Percentiles rank a stretch among this genome's conserved stretches.
These are phyloP conservation scores for Crambe crambe DNA, from an alignment of 37 sponge, comb jelly and placozoan genomes.

Conservation along the genomic window DNA sequence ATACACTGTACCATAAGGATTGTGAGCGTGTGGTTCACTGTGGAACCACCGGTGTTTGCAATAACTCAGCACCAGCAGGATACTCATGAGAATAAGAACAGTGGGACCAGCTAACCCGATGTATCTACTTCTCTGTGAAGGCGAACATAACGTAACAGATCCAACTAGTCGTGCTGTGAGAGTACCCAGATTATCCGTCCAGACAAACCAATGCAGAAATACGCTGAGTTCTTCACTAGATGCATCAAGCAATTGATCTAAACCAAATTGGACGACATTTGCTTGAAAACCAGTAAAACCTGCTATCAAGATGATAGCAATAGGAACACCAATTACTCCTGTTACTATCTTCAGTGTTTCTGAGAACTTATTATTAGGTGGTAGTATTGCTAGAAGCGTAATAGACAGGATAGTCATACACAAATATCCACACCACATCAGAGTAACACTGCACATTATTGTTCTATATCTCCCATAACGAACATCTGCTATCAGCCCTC, in stretches of 20 bases:
- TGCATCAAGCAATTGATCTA: constrained; percentile 18
- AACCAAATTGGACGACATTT: constrained; percentile 13
- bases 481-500: background rate
- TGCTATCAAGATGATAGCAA: background rate
- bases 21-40: constrained; percentile 1
- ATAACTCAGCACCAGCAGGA: background rate
- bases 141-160: background rate
- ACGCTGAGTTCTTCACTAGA: constrained; percentile 8
- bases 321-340: background rate
- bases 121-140: background rate
- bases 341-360: background rate
- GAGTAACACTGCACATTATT: background rate
- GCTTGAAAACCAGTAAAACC: constrained; percentile 9
- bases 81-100: background rate
- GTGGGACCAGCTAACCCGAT: background rate
- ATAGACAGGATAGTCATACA: background rate
- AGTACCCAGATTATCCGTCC: constrained; percentile 1
- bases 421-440: background rate
- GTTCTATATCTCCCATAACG: constrained; percentile 3
- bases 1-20: constrained; percentile 19
- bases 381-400: too few relatives aligned
- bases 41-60: constrained; percentile 10
- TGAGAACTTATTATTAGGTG: too few relatives aligned
- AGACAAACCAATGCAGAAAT: constrained; percentile 18
- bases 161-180: background rate